These are phyloP conservation scores for Busseola fusca DNA, from an alignment of 2,888 invertebrate genomes.

Conservation along the genomic window DNA sequence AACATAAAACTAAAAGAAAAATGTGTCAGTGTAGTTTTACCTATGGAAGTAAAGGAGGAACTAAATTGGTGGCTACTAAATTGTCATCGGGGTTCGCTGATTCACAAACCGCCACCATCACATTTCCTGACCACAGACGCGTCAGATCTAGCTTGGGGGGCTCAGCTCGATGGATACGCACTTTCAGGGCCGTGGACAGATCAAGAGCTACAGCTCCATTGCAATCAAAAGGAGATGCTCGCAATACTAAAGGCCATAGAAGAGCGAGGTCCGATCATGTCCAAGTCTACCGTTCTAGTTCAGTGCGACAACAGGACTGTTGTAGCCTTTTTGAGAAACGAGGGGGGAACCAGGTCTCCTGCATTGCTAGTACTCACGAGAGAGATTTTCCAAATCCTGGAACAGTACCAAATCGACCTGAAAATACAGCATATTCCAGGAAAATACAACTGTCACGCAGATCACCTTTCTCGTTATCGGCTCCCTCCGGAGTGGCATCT, in stretches of 20 bases:
- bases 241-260: not conserved
- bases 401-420: not conserved
- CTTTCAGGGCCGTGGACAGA: not conserved
- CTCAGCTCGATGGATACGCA: not conserved
- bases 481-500: slow-evolving; percentile 10
- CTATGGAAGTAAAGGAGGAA: not conserved
- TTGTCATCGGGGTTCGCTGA: not conserved
- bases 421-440: slow-evolving; percentile 5
- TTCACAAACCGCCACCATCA: slow-evolving; percentile 1
- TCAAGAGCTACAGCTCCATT: slow-evolving; percentile 8
- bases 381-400: slow-evolving; percentile 3
- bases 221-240: slow-evolving; percentile 13
- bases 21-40: not conserved
- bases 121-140: slow-evolving; percentile 6
- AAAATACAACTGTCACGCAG: slow-evolving; percentile 6
- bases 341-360: not conserved
- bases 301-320: slow-evolving; percentile 7
- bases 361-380: slow-evolving; percentile 3
- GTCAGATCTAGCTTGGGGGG: slow-evolving; percentile 2
- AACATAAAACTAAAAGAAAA: slow-evolving; percentile 24
- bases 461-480: slow-evolving; percentile 3
- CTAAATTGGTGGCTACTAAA: slow-evolving; percentile 9
- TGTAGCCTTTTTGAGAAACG: slow-evolving; percentile 4
- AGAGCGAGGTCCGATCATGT: not conserved
- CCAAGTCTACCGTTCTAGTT: not conserved